Evolutionary conservation across 2,113 vertebrate genomes (phyloP).

Genomic region (Amblyopsis rosae): DNA sequence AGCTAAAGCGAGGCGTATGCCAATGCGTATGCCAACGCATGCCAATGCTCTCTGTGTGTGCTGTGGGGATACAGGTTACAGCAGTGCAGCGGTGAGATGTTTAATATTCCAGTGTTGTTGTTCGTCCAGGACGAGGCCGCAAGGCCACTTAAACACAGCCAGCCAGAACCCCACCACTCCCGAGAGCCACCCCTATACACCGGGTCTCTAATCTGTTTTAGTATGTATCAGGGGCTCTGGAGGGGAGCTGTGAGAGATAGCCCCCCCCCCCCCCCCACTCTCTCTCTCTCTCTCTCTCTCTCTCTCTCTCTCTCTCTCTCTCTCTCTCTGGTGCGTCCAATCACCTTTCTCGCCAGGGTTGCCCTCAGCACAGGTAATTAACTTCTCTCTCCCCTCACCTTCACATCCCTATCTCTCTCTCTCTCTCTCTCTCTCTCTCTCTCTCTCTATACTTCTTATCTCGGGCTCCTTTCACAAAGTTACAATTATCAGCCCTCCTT

Average conservation of each 20-base stretch:
- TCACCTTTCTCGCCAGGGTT: constrained; percentile 29
- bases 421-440: constrained; percentile 70
- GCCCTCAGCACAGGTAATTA: constrained; percentile 32
- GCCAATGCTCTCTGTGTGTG: constrained; percentile 19
- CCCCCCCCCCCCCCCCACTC: neutral
- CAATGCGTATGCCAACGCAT: constrained; percentile 11
- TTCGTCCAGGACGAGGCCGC: constrained; percentile 42
- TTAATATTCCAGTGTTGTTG: constrained; percentile 64
- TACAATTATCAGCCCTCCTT: constrained; percentile 80
- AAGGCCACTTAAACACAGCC: constrained; percentile 23
- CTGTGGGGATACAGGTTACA: constrained; percentile 11
- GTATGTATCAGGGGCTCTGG: constrained; percentile 64
- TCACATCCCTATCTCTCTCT: constrained; percentile 48
- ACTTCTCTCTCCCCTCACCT: constrained; percentile 12
- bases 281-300: constrained; percentile 3
- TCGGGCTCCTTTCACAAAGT: constrained; percentile 82
- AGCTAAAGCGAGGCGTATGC: constrained; percentile 16
- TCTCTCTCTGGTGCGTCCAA: constrained; percentile 5
- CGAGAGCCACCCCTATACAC: neutral
- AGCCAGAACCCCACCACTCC: neutral
- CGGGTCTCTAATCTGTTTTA: constrained; percentile 50
- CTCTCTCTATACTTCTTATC: constrained; percentile 82
- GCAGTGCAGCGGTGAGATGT: neutral
- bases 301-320: neutral
- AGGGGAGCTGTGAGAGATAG: constrained; percentile 60